phyloP scores from a whole-genome alignment of 2,888 invertebrate species.

The Drosophila imparisetae region DNA sequence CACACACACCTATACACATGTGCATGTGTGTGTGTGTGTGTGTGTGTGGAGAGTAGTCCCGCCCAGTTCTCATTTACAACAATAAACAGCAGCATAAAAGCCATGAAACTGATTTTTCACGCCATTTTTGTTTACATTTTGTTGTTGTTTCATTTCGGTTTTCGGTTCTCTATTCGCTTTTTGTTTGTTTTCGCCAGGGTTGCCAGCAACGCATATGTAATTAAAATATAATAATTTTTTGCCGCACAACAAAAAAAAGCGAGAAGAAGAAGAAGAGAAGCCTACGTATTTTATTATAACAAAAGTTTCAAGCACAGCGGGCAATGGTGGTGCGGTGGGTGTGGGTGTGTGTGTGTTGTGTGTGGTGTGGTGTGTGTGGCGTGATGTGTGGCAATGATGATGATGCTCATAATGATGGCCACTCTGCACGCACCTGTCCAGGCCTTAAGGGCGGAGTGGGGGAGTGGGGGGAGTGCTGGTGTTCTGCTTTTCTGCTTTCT shows the following conservation, averaged over 20 bases:
- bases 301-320: constrained; percentile 62
- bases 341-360: background rate
- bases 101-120: constrained; percentile 81
- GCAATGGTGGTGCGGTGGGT: background rate
- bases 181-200: constrained; percentile 52
- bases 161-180: background rate
- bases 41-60: constrained; percentile 9
- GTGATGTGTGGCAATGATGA: constrained; percentile 58
- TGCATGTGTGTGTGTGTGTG: background rate
- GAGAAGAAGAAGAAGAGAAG: constrained; percentile 17
- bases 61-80: constrained; percentile 70
- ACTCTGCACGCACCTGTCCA: constrained; percentile 66
- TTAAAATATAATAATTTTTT: constrained; percentile 81
- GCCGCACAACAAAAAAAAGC: constrained; percentile 37
- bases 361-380: constrained; percentile 18
- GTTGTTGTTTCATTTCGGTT: constrained; percentile 30
- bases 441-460: constrained; percentile 43
- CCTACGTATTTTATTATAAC: constrained; percentile 65
- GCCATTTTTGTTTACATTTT: constrained; percentile 78
- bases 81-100: constrained; percentile 79
- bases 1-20: constrained; percentile 25
- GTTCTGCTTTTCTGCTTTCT: background rate
- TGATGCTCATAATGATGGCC: constrained; percentile 78
- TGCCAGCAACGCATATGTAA: constrained; percentile 72
- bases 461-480: constrained; percentile 5